Percentiles rank a stretch among this genome's conserved stretches.
These are phyloP conservation scores for Epinotia bilunana DNA, from an alignment of 2,888 invertebrate genomes.

Conservation along the genomic window DNA sequence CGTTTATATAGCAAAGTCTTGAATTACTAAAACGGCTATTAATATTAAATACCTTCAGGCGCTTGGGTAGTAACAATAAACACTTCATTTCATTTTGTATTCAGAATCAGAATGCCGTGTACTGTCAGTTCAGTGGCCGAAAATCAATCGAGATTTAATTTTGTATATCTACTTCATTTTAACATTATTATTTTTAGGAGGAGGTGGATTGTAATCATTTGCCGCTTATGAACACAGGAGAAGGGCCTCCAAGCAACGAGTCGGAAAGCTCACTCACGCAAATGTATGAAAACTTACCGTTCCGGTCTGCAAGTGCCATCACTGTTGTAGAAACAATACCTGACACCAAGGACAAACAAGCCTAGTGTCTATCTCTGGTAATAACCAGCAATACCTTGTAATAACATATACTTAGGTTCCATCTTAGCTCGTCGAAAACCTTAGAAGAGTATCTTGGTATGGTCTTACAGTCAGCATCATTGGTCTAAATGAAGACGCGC, in stretches of 20 bases:
- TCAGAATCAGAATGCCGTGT: too few relatives aligned
- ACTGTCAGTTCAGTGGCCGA: too few relatives aligned
- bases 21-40: background rate
- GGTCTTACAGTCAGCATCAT: too few relatives aligned
- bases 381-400: background rate
- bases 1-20: background rate
- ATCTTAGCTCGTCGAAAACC: too few relatives aligned
- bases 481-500: too few relatives aligned
- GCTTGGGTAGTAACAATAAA: background rate
- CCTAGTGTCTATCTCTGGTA: background rate
- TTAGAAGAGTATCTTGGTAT: too few relatives aligned
- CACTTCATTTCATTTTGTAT: too few relatives aligned
- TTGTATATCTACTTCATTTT: too few relatives aligned
- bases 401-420: background rate
- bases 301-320: background rate
- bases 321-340: background rate
- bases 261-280: conserved; percentile 49
- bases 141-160: too few relatives aligned
- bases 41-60: background rate
- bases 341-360: background rate
- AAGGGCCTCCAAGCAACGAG: conserved; percentile 35
- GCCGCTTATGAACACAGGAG: conserved; percentile 53
- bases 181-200: conserved; percentile 54
- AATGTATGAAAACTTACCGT: conserved; percentile 49
- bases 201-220: conserved; percentile 62